These are phyloP conservation scores for Erebia epiphron DNA, from an alignment of 2,888 invertebrate genomes.

Conservation along the genomic window DNA sequence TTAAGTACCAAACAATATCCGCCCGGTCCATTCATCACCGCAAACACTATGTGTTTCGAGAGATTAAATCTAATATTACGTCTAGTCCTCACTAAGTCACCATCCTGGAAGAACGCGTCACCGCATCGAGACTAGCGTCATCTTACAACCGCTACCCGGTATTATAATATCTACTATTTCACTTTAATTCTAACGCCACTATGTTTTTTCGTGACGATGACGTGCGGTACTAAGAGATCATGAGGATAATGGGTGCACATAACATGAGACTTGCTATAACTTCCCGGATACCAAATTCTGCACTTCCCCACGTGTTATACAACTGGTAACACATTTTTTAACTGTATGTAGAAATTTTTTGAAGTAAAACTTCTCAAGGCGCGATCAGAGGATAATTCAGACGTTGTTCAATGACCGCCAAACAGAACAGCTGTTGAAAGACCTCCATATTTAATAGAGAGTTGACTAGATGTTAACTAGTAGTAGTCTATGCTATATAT, in stretches of 20 bases:
- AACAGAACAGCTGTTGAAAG: too few relatives aligned
- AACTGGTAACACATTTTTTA: neutral
- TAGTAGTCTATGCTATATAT: too few relatives aligned
- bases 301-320: neutral
- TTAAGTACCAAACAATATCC: constrained; percentile 66
- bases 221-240: constrained; percentile 50
- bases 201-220: neutral
- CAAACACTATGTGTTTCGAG: constrained; percentile 72
- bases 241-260: constrained; percentile 29
- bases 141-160: constrained; percentile 53
- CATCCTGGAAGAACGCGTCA: constrained; percentile 67
- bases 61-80: constrained; percentile 47
- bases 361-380: too few relatives aligned
- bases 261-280: neutral
- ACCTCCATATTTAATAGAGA: too few relatives aligned
- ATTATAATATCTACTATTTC: constrained; percentile 40
- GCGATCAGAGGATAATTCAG: too few relatives aligned
- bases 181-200: constrained; percentile 29
- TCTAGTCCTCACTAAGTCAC: constrained; percentile 60
- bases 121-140: constrained; percentile 64
- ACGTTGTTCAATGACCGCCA: too few relatives aligned
- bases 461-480: too few relatives aligned
- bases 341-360: too few relatives aligned
- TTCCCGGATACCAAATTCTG: neutral
- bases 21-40: constrained; percentile 52